Evolutionary conservation across 2,888 invertebrate species (phyloP).

Genomic region (Hartigia nigra): DNA sequence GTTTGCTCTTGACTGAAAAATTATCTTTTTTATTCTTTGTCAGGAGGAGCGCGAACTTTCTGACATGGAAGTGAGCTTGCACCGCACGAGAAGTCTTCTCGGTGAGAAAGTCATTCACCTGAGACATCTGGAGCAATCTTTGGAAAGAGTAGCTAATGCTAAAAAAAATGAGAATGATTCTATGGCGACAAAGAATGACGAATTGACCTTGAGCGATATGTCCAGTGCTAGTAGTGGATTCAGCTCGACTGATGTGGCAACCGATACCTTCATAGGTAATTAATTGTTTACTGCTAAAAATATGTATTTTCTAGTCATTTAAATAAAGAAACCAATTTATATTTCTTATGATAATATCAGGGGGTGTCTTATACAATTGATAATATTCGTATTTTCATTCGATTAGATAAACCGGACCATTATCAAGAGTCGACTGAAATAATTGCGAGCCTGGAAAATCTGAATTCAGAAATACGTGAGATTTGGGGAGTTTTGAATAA

Average conservation of each 20-base stretch:
- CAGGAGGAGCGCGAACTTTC: slow-evolving; percentile 86
- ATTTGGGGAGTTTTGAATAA: slow-evolving; percentile 76
- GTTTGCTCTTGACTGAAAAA: not conserved
- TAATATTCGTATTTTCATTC: not conserved
- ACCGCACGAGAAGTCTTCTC: slow-evolving; percentile 81
- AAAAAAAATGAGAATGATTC: slow-evolving; percentile 55
- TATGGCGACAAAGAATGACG: slow-evolving; percentile 66
- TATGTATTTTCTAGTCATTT: not conserved
- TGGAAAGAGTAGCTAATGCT: slow-evolving; percentile 72
- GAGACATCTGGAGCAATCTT: slow-evolving; percentile 82
- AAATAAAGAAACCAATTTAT: not conserved
- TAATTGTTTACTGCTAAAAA: not conserved
- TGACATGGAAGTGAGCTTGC: slow-evolving; percentile 85
- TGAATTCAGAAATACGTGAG: slow-evolving; percentile 78
- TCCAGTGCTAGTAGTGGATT: slow-evolving; percentile 74
- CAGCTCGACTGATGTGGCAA: slow-evolving; percentile 76
- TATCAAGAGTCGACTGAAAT: slow-evolving; percentile 77
- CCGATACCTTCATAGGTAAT: slow-evolving; percentile 67
- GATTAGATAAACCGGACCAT: slow-evolving; percentile 64
- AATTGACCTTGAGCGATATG: slow-evolving; percentile 75
- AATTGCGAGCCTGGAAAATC: slow-evolving; percentile 76
- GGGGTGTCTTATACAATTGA: not conserved
- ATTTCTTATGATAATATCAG: not conserved
- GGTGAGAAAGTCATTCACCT: slow-evolving; percentile 86
- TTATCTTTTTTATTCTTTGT: not conserved